Conservation (phyloP, 2,888 invertebrate species). For the Mechanitis mazaeus region DNA sequence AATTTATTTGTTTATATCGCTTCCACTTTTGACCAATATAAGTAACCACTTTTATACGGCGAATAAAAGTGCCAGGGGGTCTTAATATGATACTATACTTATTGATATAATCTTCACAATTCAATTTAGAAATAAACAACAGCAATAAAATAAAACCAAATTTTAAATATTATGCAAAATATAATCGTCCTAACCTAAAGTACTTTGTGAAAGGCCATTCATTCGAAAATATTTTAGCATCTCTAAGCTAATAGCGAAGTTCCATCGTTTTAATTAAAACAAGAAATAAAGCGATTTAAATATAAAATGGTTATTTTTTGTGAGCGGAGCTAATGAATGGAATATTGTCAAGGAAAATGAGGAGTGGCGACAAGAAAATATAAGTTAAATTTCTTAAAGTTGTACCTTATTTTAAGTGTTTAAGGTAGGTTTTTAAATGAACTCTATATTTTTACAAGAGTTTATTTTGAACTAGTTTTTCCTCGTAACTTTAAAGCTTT, state of each 20-base stretch:
- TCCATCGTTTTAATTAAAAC: slow-evolving; percentile 28
- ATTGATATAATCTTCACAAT: too few species aligned
- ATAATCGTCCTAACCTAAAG: too few species aligned
- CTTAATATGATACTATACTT: too few species aligned
- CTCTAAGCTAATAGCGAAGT: slow-evolving; percentile 19
- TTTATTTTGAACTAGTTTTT: too few species aligned
- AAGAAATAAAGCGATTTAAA: slow-evolving; percentile 25
- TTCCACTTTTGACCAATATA: too few species aligned
- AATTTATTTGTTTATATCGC: too few species aligned
- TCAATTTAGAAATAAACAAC: too few species aligned
- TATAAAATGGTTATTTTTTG: slow-evolving; percentile 26
- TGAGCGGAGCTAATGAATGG: slow-evolving; percentile 19
- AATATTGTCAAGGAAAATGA: slow-evolving; percentile 17
- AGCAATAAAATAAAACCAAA: too few species aligned
- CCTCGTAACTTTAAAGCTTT: too few species aligned
- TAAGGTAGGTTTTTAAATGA: neutral
- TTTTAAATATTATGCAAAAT: too few species aligned
- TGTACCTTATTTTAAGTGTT: neutral
- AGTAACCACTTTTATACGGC: too few species aligned
- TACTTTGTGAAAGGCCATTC: neutral
- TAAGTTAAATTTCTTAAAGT: neutral
- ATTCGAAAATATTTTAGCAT: slow-evolving; percentile 10
- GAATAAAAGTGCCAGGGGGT: too few species aligned
- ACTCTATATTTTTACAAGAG: neutral
- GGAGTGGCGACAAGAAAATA: slow-evolving; percentile 10